Base-by-base conservation (phyloP, 1,140 invertebrate genomes). In the Planococcus citri region DNA sequence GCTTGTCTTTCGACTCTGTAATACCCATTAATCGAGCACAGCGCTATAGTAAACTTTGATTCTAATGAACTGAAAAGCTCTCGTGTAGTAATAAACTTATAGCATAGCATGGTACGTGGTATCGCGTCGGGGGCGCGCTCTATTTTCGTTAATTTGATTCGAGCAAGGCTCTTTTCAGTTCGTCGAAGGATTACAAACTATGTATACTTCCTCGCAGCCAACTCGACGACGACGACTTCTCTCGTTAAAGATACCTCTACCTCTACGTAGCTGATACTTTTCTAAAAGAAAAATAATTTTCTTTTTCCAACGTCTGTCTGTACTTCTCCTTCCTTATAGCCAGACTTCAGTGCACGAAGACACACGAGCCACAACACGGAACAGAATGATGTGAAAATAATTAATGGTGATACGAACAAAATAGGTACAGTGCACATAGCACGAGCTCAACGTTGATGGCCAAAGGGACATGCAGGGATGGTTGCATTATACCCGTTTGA, bases 1-100 rank as follows among this genome's bases (percentile, higher is more conserved):
- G 41, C 41, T 51, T 51, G 41, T 51, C 41, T 51, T 51, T 51
- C 41, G n/a, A 51, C 41, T 51, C 41, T 51, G 41, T 51, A 51
- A 51, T 51, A 51, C 41, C 41, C 41, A 51, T 51, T 51, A 51
- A 51, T 51, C 41, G 41, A 51, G 41, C 4, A 51, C n/a, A 51
- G 17, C 41, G 41, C 29, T 33, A 33, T 33, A 51, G 41, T 17
- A n/a, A 51, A 51, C 41, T 51, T 51, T 51, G 41, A 51, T 51
- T 51, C 41, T 51, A 51, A 51, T 51, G 41, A 51, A 51, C 41
- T 51, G 41, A 51, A 51, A 51, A 51, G 41, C 41, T 51, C 33
- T 37, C 41, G 41, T n/a, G n/a, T 6, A 6, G 29, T 51, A 51
- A 51, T 51, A 20, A 51, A 51, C 41, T 51, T 51, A 51, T 8